Percentiles rank a stretch among this genome's conserved stretches.
phyloP scores from a whole-genome alignment of 2,113 vertebrate species.

The Solea solea region DNA sequence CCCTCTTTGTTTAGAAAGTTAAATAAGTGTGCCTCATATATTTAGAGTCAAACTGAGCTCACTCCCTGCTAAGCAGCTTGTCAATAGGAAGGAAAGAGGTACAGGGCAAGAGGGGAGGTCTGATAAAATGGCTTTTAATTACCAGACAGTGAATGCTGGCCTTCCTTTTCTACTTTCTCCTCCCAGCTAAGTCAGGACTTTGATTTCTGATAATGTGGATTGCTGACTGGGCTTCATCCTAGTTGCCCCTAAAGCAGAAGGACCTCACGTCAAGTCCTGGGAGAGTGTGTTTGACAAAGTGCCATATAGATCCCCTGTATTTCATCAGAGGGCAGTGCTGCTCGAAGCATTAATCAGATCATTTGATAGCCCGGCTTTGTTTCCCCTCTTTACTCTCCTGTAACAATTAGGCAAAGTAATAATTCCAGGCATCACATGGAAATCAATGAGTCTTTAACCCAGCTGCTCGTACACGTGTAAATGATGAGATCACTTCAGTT shows the following conservation, averaged over 20 bases:
- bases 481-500: slow-evolving; percentile 78
- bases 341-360: slow-evolving; percentile 86
- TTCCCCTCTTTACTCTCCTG: slow-evolving; percentile 78
- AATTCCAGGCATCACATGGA: slow-evolving; percentile 93
- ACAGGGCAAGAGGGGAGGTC: slow-evolving; percentile 67
- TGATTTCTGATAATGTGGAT: slow-evolving; percentile 95
- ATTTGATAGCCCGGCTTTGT: slow-evolving; percentile 81
- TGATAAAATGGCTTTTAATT: slow-evolving; percentile 98
- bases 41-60: slow-evolving; percentile 88
- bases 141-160: slow-evolving; percentile 88
- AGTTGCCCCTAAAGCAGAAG: slow-evolving; percentile 73
- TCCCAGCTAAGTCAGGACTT: slow-evolving; percentile 82
- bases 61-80: slow-evolving; percentile 81
- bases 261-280: slow-evolving; percentile 78
- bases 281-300: slow-evolving; percentile 92
- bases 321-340: slow-evolving; percentile 83
- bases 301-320: slow-evolving; percentile 88
- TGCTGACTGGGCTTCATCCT: slow-evolving; percentile 94
- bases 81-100: slow-evolving; percentile 84
- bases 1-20: slow-evolving; percentile 76
- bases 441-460: slow-evolving; percentile 91
- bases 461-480: slow-evolving; percentile 80
- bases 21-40: slow-evolving; percentile 88
- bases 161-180: slow-evolving; percentile 78
- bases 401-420: slow-evolving; percentile 93